Conservation (phyloP, 92 coral and sea anemone species). For the Actinostola sp. region DNA sequence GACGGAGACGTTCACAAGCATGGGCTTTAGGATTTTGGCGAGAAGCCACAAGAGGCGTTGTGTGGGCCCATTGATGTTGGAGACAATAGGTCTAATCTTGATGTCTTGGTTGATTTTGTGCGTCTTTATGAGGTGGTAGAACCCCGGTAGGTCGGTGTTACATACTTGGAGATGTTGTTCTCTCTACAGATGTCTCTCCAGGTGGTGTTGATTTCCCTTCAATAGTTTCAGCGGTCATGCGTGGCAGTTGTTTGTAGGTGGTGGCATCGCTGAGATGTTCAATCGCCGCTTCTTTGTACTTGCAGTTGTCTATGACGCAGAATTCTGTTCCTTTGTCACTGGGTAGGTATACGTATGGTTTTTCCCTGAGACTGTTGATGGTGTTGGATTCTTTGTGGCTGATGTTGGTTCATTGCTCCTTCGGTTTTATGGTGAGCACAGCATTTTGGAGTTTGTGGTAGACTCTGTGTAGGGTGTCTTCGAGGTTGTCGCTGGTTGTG, state of each 20-base stretch:
- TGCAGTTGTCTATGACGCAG: constrained; percentile 28
- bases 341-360: constrained; percentile 25
- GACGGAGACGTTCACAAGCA: constrained; percentile 35
- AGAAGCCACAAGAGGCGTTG: constrained; percentile 42
- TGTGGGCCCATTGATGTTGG: constrained; percentile 55
- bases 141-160: constrained; percentile 48
- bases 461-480: constrained; percentile 14
- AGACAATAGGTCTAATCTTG: constrained; percentile 58
- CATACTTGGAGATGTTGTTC: constrained; percentile 30
- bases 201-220: constrained; percentile 52
- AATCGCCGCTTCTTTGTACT: constrained; percentile 41
- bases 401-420: constrained; percentile 48
- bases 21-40: constrained; percentile 31
- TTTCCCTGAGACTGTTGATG: constrained; percentile 24
- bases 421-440: constrained; percentile 5
- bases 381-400: constrained; percentile 16
- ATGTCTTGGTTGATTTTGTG: constrained; percentile 44
- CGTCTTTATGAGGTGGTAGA: constrained; percentile 59
- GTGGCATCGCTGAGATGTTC: constrained; percentile 43
- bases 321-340: constrained; percentile 65
- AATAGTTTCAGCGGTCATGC: constrained; percentile 61
- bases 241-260: constrained; percentile 40
- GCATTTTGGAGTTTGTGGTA: constrained; percentile 21
- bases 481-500: constrained; percentile 31
- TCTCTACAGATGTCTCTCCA: constrained; percentile 55